Evolutionary conservation across 2,888 invertebrate genomes (phyloP).

Genomic region (Chymomyza procnemis): DNA sequence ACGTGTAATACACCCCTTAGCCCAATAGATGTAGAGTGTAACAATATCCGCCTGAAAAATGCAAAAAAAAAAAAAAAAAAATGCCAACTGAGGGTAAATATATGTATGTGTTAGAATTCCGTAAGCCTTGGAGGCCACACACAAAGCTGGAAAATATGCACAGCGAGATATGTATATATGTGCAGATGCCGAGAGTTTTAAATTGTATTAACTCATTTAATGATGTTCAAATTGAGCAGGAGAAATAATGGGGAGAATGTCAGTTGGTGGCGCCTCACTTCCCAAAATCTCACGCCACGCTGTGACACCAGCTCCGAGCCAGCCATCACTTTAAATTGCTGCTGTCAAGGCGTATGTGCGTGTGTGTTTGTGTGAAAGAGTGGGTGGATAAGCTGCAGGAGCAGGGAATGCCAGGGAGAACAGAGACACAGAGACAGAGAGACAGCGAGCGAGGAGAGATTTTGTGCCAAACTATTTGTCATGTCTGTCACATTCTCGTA

Average conservation of each 20-base stretch:
- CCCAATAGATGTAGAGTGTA: constrained; percentile 1
- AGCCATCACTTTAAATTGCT: constrained; percentile 62
- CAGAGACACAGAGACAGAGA: too few species aligned
- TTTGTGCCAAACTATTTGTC: constrained; percentile 59
- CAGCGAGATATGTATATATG: constrained; percentile 14
- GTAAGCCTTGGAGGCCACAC: neutral
- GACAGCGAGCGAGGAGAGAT: constrained; percentile 11
- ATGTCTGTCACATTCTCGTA: constrained; percentile 69
- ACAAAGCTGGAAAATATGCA: constrained; percentile 30
- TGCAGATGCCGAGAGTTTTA: constrained; percentile 61
- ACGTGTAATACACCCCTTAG: neutral
- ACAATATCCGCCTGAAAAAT: neutral
- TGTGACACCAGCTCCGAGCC: constrained; percentile 47
- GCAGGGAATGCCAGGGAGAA: too few species aligned
- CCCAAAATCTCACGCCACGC: constrained; percentile 51
- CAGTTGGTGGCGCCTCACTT: constrained; percentile 25
- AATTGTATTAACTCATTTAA: constrained; percentile 68
- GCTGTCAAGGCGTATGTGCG: constrained; percentile 51
- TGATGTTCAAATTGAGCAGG: constrained; percentile 63
- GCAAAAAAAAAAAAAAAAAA: neutral
- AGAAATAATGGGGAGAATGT: constrained; percentile 44
- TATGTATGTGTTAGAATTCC: too few species aligned
- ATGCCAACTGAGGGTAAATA: neutral
- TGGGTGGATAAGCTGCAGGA: constrained; percentile 6
- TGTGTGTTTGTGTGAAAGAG: constrained; percentile 20